Evolutionary conservation across 1,140 invertebrate species (phyloP).

Genomic region (Monomorium pharaonis): DNA sequence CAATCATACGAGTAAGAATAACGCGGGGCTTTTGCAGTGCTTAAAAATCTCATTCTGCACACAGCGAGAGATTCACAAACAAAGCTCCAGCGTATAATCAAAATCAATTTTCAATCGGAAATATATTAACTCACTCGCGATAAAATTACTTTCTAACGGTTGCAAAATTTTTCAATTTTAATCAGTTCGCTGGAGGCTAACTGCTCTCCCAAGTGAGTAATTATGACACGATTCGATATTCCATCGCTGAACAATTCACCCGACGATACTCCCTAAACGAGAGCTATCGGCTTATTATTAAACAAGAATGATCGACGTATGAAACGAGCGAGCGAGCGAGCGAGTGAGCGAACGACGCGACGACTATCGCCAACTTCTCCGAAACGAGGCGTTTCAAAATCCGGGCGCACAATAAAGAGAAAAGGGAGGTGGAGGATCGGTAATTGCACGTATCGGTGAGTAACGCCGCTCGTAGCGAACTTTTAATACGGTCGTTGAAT

Average conservation of each 20-base stretch:
- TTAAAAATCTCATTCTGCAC: background rate
- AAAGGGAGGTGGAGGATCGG: conserved; percentile 34
- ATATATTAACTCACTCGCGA: background rate
- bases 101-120: conserved; percentile 1
- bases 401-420: background rate
- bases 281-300: conserved; percentile 44
- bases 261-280: conserved; percentile 13
- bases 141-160: background rate
- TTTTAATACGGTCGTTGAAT: conserved; percentile 71
- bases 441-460: conserved; percentile 65
- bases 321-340: background rate
- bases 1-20: background rate
- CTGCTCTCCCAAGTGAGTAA: background rate
- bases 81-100: background rate
- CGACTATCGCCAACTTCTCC: background rate
- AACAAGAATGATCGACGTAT: conserved; percentile 43
- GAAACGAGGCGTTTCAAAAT: conserved; percentile 47
- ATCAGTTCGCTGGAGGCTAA: conserved; percentile 5
- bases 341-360: background rate
- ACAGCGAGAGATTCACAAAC: background rate
- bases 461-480: conserved; percentile 63
- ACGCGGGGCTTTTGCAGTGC: background rate
- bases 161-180: conserved; percentile 21
- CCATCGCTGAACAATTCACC: background rate
- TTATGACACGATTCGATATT: conserved; percentile 28